phyloP scores from a whole-genome alignment of 2,797 vertebrate species.

The Macrochelys suwanniensis region DNA sequence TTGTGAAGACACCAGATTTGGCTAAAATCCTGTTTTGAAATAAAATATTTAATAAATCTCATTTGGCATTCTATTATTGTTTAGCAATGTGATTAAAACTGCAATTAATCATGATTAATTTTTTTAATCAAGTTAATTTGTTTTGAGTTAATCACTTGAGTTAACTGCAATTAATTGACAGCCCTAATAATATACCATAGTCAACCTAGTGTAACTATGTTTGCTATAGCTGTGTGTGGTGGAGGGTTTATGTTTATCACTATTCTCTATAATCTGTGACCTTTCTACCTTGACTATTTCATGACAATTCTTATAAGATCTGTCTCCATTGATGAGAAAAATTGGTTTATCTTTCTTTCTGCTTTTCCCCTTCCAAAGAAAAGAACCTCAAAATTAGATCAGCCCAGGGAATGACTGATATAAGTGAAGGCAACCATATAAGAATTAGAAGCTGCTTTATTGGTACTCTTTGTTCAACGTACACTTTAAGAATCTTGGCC shows the following conservation, averaged over 20 bases:
- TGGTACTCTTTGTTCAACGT: background rate
- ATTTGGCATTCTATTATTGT: too few relatives aligned
- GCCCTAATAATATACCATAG: background rate
- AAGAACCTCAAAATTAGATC: background rate
- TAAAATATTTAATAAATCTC: too few relatives aligned
- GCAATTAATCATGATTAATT: too few relatives aligned
- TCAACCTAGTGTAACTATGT: background rate
- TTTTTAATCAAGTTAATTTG: too few relatives aligned
- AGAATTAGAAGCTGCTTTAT: background rate
- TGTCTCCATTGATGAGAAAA: background rate
- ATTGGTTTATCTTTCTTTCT: conserved; percentile 13
- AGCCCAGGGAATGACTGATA: background rate
- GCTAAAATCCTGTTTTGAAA: conserved; percentile 30
- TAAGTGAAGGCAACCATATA: background rate
- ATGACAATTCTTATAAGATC: background rate
- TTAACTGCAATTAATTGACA: too few relatives aligned
- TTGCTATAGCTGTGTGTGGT: background rate
- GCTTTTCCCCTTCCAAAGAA: background rate
- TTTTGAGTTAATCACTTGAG: too few relatives aligned
- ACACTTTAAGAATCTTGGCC: background rate
- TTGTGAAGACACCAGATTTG: conserved; percentile 5
- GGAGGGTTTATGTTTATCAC: background rate
- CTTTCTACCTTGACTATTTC: conserved; percentile 11
- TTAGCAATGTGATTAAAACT: too few relatives aligned
- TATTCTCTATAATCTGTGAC: background rate